These are phyloP conservation scores for Perithous albicinctus DNA, from an alignment of 2,888 invertebrate species.

Conservation along the genomic window DNA sequence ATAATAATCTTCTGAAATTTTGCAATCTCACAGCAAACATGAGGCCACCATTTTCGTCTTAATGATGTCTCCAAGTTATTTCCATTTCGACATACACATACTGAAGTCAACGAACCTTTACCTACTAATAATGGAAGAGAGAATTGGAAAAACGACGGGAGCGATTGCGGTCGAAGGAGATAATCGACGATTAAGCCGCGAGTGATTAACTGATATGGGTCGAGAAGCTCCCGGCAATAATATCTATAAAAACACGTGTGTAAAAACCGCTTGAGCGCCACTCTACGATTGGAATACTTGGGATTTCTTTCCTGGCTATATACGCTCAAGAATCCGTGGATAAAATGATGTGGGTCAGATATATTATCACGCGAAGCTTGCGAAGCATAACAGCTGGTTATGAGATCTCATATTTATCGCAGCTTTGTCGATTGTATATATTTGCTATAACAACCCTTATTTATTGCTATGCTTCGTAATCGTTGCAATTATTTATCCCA, in stretches of 20 bases:
- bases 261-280: too few relatives aligned
- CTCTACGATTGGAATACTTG: conserved; percentile 7
- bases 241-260: neutral
- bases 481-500: neutral
- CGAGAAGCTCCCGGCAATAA: neutral
- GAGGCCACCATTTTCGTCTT: too few relatives aligned
- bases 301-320: neutral
- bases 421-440: neutral
- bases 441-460: neutral
- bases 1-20: too few relatives aligned
- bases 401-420: neutral
- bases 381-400: conserved; percentile 1
- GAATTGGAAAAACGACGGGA: neutral
- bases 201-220: conserved; percentile 44
- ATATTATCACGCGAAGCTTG: conserved; percentile 3
- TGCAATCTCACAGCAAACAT: too few relatives aligned
- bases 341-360: neutral
- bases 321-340: neutral
- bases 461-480: neutral
- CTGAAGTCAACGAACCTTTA: neutral
- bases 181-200: conserved; percentile 11
- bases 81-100: neutral
- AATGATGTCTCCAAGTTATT: neutral
- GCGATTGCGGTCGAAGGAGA: conserved; percentile 22
- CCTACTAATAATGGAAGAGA: neutral